Evolutionary conservation across 2,888 invertebrate genomes (phyloP).

Genomic region (Plutella xylostella): DNA sequence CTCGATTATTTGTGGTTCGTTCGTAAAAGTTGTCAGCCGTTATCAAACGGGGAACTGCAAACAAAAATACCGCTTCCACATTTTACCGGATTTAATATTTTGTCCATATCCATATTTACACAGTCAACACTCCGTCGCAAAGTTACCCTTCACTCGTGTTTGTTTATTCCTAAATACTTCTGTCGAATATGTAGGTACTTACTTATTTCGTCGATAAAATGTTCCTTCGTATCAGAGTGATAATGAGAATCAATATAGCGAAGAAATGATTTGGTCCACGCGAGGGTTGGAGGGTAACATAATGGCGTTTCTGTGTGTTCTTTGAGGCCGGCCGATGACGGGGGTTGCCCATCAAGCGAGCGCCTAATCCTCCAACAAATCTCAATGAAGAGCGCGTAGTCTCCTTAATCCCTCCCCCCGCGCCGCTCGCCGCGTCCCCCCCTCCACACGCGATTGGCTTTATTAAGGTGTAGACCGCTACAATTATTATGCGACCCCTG

Average conservation of each 20-base stretch:
- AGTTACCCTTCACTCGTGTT: constrained; percentile 1
- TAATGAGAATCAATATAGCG: neutral
- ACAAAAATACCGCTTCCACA: constrained; percentile 31
- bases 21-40: constrained; percentile 28
- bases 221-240: neutral
- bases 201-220: neutral
- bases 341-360: constrained; percentile 57
- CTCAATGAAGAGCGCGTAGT: constrained; percentile 64
- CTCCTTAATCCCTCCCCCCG: constrained; percentile 26
- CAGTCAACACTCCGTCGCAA: constrained; percentile 24
- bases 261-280: neutral
- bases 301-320: neutral
- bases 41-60: constrained; percentile 29
- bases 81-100: constrained; percentile 41
- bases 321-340: constrained; percentile 5
- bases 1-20: constrained; percentile 29
- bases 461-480: constrained; percentile 70
- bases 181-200: neutral
- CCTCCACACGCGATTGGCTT: constrained; percentile 60
- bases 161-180: constrained; percentile 3
- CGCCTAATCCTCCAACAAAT: constrained; percentile 67
- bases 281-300: neutral
- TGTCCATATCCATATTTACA: constrained; percentile 40
- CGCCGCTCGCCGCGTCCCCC: constrained; percentile 28
- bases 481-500: constrained; percentile 70